phyloP scores from a whole-genome alignment of 37 sponge, comb jelly and placozoan genomes.

The Cladorhizidae sp. region DNA sequence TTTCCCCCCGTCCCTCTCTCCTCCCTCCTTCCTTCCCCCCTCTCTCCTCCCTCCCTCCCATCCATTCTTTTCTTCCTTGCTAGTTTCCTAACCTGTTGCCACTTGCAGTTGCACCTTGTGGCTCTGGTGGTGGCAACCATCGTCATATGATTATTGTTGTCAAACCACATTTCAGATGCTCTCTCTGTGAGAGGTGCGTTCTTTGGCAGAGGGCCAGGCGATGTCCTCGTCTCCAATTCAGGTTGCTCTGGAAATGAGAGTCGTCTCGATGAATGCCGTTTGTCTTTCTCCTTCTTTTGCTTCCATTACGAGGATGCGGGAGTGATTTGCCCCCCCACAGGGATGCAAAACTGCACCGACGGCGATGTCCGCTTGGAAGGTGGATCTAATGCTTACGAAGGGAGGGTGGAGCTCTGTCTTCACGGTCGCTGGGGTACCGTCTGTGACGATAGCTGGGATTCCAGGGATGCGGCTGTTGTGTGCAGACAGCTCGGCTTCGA shows the following conservation, averaged over 20 bases:
- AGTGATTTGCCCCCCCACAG: constrained; percentile 32
- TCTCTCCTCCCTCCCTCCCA: too few species aligned
- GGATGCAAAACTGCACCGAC: constrained; percentile 17
- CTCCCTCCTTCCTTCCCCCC: too few species aligned
- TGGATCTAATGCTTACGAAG: constrained; percentile 18
- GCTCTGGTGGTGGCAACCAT: too few species aligned
- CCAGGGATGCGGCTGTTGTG: constrained; percentile 20
- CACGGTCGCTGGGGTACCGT: constrained; percentile 39
- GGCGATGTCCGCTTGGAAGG: constrained; percentile 8
- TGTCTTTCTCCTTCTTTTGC: constrained; percentile 1
- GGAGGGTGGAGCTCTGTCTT: constrained; percentile 33
- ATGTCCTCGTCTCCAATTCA: not conserved
- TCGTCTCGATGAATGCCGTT: not conserved
- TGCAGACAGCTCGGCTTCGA: constrained; percentile 23
- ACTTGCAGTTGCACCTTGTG: too few species aligned
- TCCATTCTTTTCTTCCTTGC: too few species aligned
- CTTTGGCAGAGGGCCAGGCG: constrained; percentile 31
- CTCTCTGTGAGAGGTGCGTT: constrained; percentile 24
- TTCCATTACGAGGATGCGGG: constrained; percentile 40
- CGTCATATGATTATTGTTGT: too few species aligned
- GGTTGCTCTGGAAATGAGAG: constrained; percentile 3
- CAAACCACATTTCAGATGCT: not conserved
- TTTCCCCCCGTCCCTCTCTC: too few species aligned
- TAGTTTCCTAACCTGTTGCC: too few species aligned
- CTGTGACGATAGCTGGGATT: constrained; percentile 30